phyloP scores from a whole-genome alignment of 2,797 vertebrate genomes.

The Uromys caudimaculatus region DNA sequence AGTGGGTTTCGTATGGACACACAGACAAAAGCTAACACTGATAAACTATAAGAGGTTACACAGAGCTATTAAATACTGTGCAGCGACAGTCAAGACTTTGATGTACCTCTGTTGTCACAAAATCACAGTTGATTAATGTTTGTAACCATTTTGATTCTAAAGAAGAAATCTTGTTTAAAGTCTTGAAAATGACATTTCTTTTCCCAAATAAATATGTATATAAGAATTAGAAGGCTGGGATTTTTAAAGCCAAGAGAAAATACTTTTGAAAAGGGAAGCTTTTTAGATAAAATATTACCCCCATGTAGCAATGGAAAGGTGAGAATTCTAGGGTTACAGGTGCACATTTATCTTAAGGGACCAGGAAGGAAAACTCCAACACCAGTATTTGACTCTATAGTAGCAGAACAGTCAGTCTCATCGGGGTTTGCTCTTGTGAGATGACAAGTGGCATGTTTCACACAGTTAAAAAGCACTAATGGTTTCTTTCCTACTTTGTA shows the following conservation, averaged over 20 bases:
- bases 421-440: background rate
- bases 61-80: background rate
- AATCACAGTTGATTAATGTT: background rate
- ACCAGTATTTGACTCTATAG: background rate
- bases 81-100: background rate
- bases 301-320: background rate
- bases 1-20: background rate
- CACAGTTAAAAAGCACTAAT: background rate
- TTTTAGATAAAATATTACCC: background rate
- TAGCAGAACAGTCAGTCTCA: background rate
- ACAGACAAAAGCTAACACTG: background rate
- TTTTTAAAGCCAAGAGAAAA: conserved; percentile 23
- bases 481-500: background rate
- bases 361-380: background rate
- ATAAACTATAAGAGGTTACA: background rate
- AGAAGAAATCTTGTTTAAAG: background rate
- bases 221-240: background rate
- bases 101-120: background rate
- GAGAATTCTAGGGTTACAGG: background rate
- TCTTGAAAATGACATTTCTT: background rate
- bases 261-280: background rate
- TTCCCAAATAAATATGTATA: background rate
- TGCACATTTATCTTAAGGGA: background rate
- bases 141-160: background rate
- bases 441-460: background rate